Evolutionary conservation across 2,888 invertebrate species (phyloP), one percentile per base, ranked within the genome.

Genomic region (Pterostichus madidus): DNA sequence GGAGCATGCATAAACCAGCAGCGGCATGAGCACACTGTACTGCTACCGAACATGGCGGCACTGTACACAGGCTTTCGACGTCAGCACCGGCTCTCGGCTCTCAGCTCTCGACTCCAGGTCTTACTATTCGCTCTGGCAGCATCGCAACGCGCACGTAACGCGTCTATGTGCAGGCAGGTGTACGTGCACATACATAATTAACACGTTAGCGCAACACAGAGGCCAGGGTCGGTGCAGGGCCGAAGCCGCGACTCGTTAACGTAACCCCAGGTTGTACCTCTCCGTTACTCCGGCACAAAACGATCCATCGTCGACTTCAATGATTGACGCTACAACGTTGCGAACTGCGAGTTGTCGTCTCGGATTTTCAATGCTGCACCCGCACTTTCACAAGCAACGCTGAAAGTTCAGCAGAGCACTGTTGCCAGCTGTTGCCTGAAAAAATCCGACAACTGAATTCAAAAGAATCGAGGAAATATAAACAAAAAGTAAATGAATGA

Each of bases 1-100:
- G 87, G 86, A 87, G 87, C 87, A 87, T 86, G 87, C 87, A 87
- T 87, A 88, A 87, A 88, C 87, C 87, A 86, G 86, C 86, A 86
- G 86, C 86, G 86, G 86, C 86, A 86, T 85, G 85, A 86, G 85
- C 87, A 88, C 87, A 56, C 56, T 6, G 39, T 56, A 56, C 56
- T 86, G 87, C 88, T 88, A 88, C 88, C 87, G 87, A 87, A 88
- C 86, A 71, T 71, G 68, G 68, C 86, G 87, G 85, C 85, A 86
- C 87, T 86, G 87, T 39, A 86, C 86, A 88, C 83, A 83, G 86
- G 86, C 85, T 86, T 84, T 85, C 84, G 84, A 85, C 85, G 85
- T 80, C 79, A 81, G 84, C 73, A 83, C 11, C 49, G 13, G n/a
- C 49, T 39, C 49, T 8, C 49, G 49, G 49, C 49, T 75, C 84